These are phyloP conservation scores for Myripristis jacobus DNA, from an alignment of 2,797 vertebrate species.

Conservation along the genomic window DNA sequence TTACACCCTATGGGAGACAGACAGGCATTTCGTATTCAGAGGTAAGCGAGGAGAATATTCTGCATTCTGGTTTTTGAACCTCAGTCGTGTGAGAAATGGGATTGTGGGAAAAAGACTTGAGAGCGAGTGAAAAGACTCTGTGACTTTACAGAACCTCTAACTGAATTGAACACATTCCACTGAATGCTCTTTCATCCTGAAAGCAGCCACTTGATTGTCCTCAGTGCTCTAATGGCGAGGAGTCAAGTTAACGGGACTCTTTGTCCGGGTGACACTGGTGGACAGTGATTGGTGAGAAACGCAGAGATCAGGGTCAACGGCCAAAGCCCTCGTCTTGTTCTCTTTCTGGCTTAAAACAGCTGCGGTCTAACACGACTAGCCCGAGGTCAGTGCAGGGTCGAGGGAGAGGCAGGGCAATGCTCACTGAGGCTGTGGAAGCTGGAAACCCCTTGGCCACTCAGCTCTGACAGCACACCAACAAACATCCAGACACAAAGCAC, in stretches of 20 bases:
- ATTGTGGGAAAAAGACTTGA: slow-evolving; percentile 16
- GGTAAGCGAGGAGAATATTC: slow-evolving; percentile 23
- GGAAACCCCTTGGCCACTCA: slow-evolving; percentile 7
- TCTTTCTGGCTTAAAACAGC: slow-evolving; percentile 57
- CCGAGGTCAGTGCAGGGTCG: slow-evolving; percentile 40
- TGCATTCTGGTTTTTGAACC: slow-evolving; percentile 31
- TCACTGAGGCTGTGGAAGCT: slow-evolving; percentile 11
- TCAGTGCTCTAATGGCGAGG: slow-evolving; percentile 24
- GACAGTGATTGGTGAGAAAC: slow-evolving; percentile 65
- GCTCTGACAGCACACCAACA: slow-evolving; percentile 24
- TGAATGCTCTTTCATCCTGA: slow-evolving; percentile 26
- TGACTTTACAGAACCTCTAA: slow-evolving; percentile 10
- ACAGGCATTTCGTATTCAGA: slow-evolving; percentile 23
- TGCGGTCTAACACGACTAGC: slow-evolving; percentile 57
- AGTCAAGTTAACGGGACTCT: slow-evolving; percentile 64
- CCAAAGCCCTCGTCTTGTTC: slow-evolving; percentile 74
- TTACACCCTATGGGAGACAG: slow-evolving; percentile 16
- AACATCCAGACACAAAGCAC: background rate
- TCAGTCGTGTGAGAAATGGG: slow-evolving; percentile 9
- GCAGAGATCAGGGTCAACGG: slow-evolving; percentile 61
- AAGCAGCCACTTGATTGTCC: slow-evolving; percentile 42
- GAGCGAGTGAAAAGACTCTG: slow-evolving; percentile 26
- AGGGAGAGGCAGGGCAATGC: slow-evolving; percentile 11
- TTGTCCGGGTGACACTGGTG: slow-evolving; percentile 57
- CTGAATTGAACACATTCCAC: slow-evolving; percentile 26